These are phyloP conservation scores for Ranitomeya variabilis DNA, from an alignment of 2,113 vertebrate genomes.

Conservation along the genomic window DNA sequence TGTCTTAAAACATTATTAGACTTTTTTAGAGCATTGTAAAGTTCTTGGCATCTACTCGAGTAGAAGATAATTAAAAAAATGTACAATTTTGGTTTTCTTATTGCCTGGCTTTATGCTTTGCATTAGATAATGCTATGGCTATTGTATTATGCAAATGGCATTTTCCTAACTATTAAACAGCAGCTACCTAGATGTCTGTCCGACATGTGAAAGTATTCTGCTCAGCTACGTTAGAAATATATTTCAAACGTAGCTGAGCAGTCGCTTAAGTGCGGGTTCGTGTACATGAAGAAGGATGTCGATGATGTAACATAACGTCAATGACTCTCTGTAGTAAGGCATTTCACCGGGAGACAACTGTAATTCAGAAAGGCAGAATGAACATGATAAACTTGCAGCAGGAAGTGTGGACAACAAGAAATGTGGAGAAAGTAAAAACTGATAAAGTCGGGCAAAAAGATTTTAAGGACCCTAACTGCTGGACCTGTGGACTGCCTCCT, in stretches of 20 bases:
- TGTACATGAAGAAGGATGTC: no score
- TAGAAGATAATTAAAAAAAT: not conserved
- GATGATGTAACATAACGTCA: not conserved
- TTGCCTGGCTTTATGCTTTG: not conserved
- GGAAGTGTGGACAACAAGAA: not conserved
- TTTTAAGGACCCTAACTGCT: no score
- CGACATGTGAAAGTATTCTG: not conserved
- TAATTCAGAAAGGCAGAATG: not conserved
- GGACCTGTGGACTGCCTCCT: no score
- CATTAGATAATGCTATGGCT: not conserved
- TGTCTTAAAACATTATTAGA: not conserved
- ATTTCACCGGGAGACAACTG: not conserved
- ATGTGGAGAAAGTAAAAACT: not conserved
- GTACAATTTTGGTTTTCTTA: not conserved
- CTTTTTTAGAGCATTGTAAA: not conserved
- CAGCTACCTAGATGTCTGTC: not conserved
- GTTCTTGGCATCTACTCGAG: not conserved
- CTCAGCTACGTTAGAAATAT: no score
- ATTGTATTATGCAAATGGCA: not conserved
- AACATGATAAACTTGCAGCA: not conserved
- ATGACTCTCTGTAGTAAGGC: not conserved
- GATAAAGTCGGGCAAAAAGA: no score
- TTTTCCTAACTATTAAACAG: not conserved
- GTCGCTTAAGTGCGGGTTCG: no score
- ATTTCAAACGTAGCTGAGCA: no score